Evolutionary conservation across 2,888 invertebrate genomes (phyloP), one percentile per base, ranked within the genome.

Genomic region (Perizoma affinitatum): DNA sequence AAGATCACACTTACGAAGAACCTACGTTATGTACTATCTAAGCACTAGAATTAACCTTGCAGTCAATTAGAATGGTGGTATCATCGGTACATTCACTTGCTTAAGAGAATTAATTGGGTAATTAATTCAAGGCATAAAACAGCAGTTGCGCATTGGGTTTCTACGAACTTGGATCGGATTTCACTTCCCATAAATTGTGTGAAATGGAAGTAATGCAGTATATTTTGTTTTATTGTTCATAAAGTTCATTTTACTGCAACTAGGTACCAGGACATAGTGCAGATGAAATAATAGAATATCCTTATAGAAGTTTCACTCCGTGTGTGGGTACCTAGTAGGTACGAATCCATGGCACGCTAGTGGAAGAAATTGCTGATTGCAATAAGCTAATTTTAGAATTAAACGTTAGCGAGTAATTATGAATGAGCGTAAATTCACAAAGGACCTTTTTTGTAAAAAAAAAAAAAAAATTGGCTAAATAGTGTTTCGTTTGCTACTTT

Each of bases 171-270:
- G 71, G 71, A 74, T 79, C 75, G 67, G 70, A 79, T 83, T 80
- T 79, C 82, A 78, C 73, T 83, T 82, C 78, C 78, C 72, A 76
- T 77, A 82, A 79, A 78, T 69, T 73, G 60, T 69, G 59, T 54
- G 56, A 61, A 66, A 61, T 57, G 50, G 48, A 60, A 67, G 62
- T 58, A 66, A 65, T 70, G 70, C 68, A 59, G 54, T 54, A 61
- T 72, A 46, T 58, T 71, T 68, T 73, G 72, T 65, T 45, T 34
- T 53, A 44, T 48, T 54, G 49, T 58, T 11, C 53, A 74, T 79
- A 80, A 73, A 72, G 78, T 72, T 71, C 68, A 72, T 63, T 70
- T 76, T 73, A 69, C 66, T 58, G 68, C 61, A 61, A 49, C 56
- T 53, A 61, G 41, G 36, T 50, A 50, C 42, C 35, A 43, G 36